phyloP scores from a whole-genome alignment of 2,888 invertebrate genomes.

The Venusia cambrica region DNA sequence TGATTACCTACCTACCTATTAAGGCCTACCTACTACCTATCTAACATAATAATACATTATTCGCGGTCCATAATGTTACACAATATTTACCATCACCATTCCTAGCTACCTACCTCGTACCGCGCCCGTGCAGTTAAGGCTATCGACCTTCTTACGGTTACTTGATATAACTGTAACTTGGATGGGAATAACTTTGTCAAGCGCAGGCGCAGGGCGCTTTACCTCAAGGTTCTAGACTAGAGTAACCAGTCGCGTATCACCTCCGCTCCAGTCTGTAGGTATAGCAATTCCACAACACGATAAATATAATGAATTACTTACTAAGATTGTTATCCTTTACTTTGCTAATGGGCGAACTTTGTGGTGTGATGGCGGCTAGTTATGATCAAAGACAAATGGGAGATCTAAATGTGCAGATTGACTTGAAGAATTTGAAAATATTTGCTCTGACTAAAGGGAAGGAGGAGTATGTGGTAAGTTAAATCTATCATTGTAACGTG shows the following conservation, averaged over 20 bases:
- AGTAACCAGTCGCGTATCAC: conserved; percentile 53
- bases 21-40: too few species aligned
- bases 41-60: too few species aligned
- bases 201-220: conserved; percentile 55
- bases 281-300: conserved; percentile 37
- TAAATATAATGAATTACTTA: conserved; percentile 36
- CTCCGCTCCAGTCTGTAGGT: conserved; percentile 53
- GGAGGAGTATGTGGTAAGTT: conserved; percentile 81
- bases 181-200: conserved; percentile 71
- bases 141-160: conserved; percentile 77
- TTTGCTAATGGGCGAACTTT: conserved; percentile 33
- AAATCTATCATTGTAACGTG: too few species aligned
- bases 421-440: conserved; percentile 88
- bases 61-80: conserved; percentile 64
- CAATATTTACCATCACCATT: too few species aligned
- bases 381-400: conserved; percentile 89
- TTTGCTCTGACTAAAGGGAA: conserved; percentile 84
- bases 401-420: conserved; percentile 89
- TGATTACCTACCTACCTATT: too few species aligned
- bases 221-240: conserved; percentile 28
- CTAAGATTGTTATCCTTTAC: conserved; percentile 34
- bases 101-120: conserved; percentile 34
- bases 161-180: conserved; percentile 77
- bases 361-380: conserved; percentile 42
- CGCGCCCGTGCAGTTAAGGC: conserved; percentile 65